phyloP scores from a whole-genome alignment of 1,140 invertebrate genomes.

The Cardiocondyla obscurior region DNA sequence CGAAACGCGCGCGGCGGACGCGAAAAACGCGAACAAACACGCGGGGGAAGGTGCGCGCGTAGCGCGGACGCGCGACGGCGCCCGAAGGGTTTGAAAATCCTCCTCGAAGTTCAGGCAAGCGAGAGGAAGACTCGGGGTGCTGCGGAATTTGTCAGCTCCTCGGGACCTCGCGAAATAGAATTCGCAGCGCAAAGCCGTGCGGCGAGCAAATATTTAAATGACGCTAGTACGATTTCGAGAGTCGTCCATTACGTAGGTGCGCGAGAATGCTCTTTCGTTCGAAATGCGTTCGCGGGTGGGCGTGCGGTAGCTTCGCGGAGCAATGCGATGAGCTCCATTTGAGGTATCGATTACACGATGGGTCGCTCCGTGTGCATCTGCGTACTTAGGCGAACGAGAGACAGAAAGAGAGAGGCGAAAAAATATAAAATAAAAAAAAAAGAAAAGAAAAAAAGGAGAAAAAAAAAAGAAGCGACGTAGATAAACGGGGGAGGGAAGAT shows the following conservation, averaged over 20 bases:
- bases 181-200: constrained; percentile 17
- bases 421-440: too few relatives aligned
- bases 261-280: constrained; percentile 26
- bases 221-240: constrained; percentile 18
- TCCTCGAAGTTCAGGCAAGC: constrained; percentile 15
- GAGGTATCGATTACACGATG: constrained; percentile 61
- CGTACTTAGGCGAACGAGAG: constrained; percentile 47
- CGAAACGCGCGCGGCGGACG: constrained; percentile 2
- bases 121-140: too few relatives aligned
- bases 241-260: constrained; percentile 15
- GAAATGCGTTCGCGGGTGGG: neutral
- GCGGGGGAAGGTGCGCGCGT: neutral
- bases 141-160: neutral
- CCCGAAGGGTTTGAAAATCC: constrained; percentile 2
- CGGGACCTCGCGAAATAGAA: constrained; percentile 30
- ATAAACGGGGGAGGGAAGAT: constrained; percentile 47
- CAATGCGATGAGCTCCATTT: constrained; percentile 14
- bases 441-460: neutral
- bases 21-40: constrained; percentile 52
- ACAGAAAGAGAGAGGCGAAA: neutral
- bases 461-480: constrained; percentile 46
- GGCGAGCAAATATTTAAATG: constrained; percentile 49
- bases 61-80: neutral
- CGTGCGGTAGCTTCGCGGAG: constrained; percentile 32
- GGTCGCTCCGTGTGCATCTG: constrained; percentile 28